Evolutionary conservation across 2,888 invertebrate genomes (phyloP), one percentile per base, ranked within the genome.

Genomic region (Clunio marinus): DNA sequence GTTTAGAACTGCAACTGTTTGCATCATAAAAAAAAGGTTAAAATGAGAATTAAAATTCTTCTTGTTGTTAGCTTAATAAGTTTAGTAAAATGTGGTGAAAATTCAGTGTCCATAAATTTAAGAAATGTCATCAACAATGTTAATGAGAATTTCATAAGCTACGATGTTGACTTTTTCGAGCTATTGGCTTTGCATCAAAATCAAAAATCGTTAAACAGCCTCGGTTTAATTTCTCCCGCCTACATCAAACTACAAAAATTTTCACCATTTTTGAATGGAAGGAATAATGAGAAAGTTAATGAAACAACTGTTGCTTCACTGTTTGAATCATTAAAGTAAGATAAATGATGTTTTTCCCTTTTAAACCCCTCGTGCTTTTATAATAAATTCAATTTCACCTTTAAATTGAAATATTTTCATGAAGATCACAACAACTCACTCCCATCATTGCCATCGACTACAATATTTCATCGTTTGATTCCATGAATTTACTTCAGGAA

Each of bases 371-470:
- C 5, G 32, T 32, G 32, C 10, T 41, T 3, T n/a, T 5, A n/a
- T n/a, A n/a, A n/a, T n/a, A n/a, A 41, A 41, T 41, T 7, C 15
- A 41, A 13, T 41, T 41, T 41, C 41, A n/a, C n/a, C 41, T 10
- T 41, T n/a, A 41, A 41, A 41, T n/a, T n/a, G n/a, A n/a, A n/a
- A n/a, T n/a, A n/a, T n/a, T n/a, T n/a, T n/a, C n/a, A 4, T 15
- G 10, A 13, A 65, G 65, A 17, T n/a, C n/a, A 1, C 41, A 65
- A 4, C 22, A 58, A 32, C 32, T 68, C n/a, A 41, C 20, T 25
- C 68, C 68, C 13, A 41, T 68, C 17, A 4, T 68, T 17, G 28
- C 27, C 13, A 17, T 68, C 20, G 68, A 68, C 7, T 68, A 68
- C 41, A 25, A 67, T 17, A 37, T 10, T 1, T 28, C 15, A 10